Conservation (phyloP, 1,140 invertebrate genomes). For the Euura lappo region DNA sequence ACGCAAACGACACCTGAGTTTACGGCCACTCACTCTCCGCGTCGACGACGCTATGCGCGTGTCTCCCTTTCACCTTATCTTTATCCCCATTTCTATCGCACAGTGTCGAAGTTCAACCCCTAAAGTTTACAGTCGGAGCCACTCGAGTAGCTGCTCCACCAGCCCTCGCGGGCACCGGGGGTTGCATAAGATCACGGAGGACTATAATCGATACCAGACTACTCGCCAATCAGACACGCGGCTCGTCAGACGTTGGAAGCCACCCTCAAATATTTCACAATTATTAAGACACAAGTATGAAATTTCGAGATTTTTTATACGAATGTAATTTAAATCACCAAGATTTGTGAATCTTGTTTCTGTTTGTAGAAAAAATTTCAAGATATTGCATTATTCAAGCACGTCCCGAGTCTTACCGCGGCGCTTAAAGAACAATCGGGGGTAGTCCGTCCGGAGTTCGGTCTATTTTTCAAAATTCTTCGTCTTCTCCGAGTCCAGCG, state of each 20-base stretch:
- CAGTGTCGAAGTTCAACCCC: slow-evolving; percentile 10
- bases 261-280: too few species aligned
- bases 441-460: neutral
- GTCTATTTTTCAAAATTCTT: too few species aligned
- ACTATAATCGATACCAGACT: slow-evolving; percentile 16
- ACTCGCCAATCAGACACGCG: neutral
- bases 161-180: neutral
- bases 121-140: slow-evolving; percentile 12
- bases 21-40: slow-evolving; percentile 42
- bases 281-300: too few species aligned
- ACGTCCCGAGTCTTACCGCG: neutral
- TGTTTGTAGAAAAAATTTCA: too few species aligned
- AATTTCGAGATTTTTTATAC: too few species aligned
- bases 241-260: slow-evolving; percentile 8
- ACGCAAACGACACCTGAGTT: slow-evolving; percentile 52
- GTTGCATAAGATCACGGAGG: slow-evolving; percentile 19
- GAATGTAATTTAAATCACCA: too few species aligned
- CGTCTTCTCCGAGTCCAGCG: too few species aligned
- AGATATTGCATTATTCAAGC: neutral
- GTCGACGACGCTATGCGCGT: slow-evolving; percentile 17
- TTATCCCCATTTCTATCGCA: slow-evolving; percentile 24
- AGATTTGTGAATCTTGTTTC: too few species aligned
- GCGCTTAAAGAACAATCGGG: neutral
- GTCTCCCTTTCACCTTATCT: slow-evolving; percentile 29
- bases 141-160: neutral